Base-by-base conservation (phyloP, 2,113 vertebrate genomes). In the Sisor rabdophorus region DNA sequence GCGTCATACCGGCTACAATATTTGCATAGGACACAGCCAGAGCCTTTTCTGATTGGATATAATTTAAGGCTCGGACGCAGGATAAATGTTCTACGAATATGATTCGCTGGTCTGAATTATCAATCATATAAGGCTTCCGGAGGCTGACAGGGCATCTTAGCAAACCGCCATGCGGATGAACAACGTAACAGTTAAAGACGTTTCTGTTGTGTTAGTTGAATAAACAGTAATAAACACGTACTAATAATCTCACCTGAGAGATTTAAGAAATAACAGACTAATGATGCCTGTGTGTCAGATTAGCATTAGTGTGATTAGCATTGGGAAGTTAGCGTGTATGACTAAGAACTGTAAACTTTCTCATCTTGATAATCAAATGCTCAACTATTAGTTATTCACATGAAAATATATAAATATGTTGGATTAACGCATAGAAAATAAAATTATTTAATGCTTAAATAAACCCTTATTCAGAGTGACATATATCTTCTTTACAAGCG, bases 1-100 rank as follows among this genome's bases (percentile, higher is more conserved):
- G 82, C 83, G 85, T 89, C 86, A 90, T 88, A 83, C 86, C 80
- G 87, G 88, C 89, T 89, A 91, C 90, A 81, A 86, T 79, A 88
- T 89, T 88, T 79, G 84, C 89, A 86, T 89, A 83, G 52, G 73
- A 4, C 0, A 76, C 82, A 79, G 87, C 89, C 53, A 58, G 73
- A 48, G 24, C 75, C 28, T 12, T 2, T 32, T 6, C 3, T 13
- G n/a, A 88, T 90, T 90, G 63, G 90, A 40, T 3, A 2, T 15
- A 6, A 8, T 24, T 24, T 0, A 2, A 12, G 0, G 32, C 9
- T 44, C 69, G 60, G 77, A 0, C 54, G 47, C 30, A 60, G 64
- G 61, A n/a, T 58, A 59, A n/a, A 28, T 26, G 0, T 16, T 4
- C 17, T 22, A 6, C 2, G 50, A 16, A 13, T 72, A 16, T 72